Percentiles rank a stretch among this genome's conserved stretches.
Evolutionary conservation across 2,113 vertebrate species (phyloP).

Genomic region (Phrynosoma blainvillii): DNA sequence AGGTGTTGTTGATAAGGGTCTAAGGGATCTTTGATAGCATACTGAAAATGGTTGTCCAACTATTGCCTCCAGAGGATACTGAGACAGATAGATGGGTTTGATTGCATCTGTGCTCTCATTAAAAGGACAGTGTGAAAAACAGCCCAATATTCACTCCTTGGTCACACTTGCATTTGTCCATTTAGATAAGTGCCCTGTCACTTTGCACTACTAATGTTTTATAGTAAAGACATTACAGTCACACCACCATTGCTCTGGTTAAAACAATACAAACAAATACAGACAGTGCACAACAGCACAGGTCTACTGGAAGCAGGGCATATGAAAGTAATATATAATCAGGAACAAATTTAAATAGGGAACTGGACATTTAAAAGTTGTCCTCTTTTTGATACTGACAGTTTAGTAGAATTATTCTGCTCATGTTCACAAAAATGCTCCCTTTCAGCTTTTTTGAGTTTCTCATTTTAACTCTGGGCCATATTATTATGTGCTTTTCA

Average conservation of each 20-base stretch:
- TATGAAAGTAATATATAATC: slow-evolving; percentile 37
- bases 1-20: not conserved
- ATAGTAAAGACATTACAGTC: slow-evolving; percentile 56
- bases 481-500: slow-evolving; percentile 40
- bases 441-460: slow-evolving; percentile 17
- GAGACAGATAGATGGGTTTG: not conserved
- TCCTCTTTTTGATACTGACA: slow-evolving; percentile 40
- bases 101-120: not conserved
- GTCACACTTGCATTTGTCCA: slow-evolving; percentile 31
- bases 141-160: slow-evolving; percentile 25
- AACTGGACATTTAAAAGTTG: slow-evolving; percentile 38
- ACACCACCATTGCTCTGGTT: slow-evolving; percentile 48
- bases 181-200: slow-evolving; percentile 31
- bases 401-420: slow-evolving; percentile 27
- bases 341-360: slow-evolving; percentile 44
- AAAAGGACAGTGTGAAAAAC: not conserved
- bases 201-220: slow-evolving; percentile 54
- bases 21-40: not conserved
- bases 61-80: not conserved
- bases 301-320: slow-evolving; percentile 46
- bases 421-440: slow-evolving; percentile 24
- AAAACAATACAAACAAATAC: slow-evolving; percentile 49
- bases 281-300: not conserved
- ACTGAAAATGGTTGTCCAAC: not conserved
- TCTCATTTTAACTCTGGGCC: slow-evolving; percentile 53